phyloP scores from a whole-genome alignment of 2,797 vertebrate genomes.

The Hafferia zeledoni region DNA sequence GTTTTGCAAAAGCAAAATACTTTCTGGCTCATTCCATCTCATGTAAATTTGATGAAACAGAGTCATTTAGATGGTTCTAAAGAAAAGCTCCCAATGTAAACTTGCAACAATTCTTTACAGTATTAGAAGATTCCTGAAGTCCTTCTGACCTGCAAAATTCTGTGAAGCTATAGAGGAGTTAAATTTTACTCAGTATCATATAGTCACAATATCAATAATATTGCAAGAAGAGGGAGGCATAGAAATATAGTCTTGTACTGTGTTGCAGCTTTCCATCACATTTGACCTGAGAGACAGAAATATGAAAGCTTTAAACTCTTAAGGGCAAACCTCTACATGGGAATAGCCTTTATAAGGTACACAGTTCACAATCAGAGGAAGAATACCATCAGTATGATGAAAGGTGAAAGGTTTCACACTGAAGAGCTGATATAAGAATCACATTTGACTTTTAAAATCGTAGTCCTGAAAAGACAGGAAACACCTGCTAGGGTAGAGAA shows the following conservation, averaged over 20 bases:
- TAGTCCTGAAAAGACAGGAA: not conserved
- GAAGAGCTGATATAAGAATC: not conserved
- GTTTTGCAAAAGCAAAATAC: constrained; percentile 14
- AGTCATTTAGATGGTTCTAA: not conserved
- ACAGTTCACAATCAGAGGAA: not conserved
- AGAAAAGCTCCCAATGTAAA: not conserved
- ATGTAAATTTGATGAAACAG: not conserved
- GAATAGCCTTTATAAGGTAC: not conserved
- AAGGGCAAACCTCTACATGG: not conserved
- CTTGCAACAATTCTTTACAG: not conserved
- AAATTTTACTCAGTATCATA: not conserved
- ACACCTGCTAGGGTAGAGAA: not conserved
- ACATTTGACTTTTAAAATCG: not conserved
- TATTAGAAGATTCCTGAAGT: not conserved
- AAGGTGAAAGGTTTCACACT: not conserved
- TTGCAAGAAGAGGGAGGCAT: not conserved
- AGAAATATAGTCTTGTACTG: not conserved
- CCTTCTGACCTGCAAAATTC: not conserved
- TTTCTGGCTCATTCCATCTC: not conserved
- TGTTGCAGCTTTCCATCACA: not conserved
- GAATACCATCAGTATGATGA: not conserved
- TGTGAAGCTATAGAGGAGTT: not conserved
- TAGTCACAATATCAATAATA: not conserved
- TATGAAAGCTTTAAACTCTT: not conserved
- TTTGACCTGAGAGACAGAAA: not conserved